Percentiles rank a stretch among this genome's conserved stretches.
These are phyloP conservation scores for Cnemophilus loriae DNA, from an alignment of 2,113 vertebrate genomes.

Conservation along the genomic window DNA sequence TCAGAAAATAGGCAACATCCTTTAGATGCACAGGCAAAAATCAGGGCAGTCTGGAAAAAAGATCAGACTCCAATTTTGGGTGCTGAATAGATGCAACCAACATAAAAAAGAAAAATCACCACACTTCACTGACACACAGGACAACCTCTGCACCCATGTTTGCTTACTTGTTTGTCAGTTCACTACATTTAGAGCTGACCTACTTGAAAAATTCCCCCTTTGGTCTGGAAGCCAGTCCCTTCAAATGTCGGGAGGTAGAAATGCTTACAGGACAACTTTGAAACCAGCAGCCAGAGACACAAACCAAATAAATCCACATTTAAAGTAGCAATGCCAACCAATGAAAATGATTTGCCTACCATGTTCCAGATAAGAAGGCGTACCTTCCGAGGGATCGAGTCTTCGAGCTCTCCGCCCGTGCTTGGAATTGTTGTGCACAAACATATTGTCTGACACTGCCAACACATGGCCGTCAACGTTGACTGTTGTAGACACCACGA, in stretches of 20 bases:
- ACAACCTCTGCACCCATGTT: background rate
- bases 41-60: background rate
- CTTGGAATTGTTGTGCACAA: conserved; percentile 99
- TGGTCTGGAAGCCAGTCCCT: background rate
- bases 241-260: background rate
- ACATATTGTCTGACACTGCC: conserved; percentile 99
- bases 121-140: background rate
- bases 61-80: background rate
- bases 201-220: background rate
- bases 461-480: conserved; percentile 95
- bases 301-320: conserved; percentile 65
- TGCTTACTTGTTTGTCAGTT: background rate
- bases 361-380: conserved; percentile 90
- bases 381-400: conserved; percentile 94
- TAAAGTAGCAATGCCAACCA: conserved; percentile 74
- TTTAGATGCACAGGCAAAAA: background rate
- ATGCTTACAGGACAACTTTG: background rate
- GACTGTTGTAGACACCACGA: conserved; percentile 96
- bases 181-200: background rate
- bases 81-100: background rate
- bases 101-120: background rate
- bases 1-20: background rate
- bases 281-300: conserved; percentile 26
- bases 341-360: conserved; percentile 84
- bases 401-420: conserved; percentile 88